Evolutionary conservation across 1,140 invertebrate species (phyloP), one percentile per base, ranked within the genome.

Genomic region (Cydia pomonella): DNA sequence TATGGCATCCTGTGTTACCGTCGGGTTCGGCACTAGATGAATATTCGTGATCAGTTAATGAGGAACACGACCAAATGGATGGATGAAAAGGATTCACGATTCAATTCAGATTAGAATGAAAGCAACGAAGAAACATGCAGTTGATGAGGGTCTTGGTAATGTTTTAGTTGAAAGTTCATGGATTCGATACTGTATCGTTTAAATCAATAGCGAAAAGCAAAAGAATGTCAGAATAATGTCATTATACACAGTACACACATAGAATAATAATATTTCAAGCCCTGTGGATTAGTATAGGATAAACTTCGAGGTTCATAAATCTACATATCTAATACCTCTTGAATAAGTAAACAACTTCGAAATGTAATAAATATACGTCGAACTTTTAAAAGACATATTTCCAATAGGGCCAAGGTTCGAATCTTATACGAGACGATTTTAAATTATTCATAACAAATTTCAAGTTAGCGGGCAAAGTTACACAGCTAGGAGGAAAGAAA

Each of bases 361-460:
- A 69, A 38, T 38, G 64, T 69, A 66, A 66, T 66, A 29, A 69
- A 69, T 69, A 38, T 23, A 33, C 16, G 18, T 69, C 64, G 16
- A 69, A 69, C 29, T 69, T 69, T 69, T 33, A 18, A 64, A 64
- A 69, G 29, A 69, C 64, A 69, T 79, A 79, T 81, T 80, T 75
- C 75, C 79, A 66, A 79, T 79, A 64, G 72, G 73, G 66, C 77
- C 38, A 74, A 80, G 80, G 78, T 81, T 85, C 79, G 80, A 79
- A 85, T 84, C 82, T 87, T 84, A 85, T 80, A 80, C 76, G 78
- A 79, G 82, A 86, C 80, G 80, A 81, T 87, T 33, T 89, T 85
- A 87, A 92, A 88, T 90, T 91, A 91, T 92, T 92, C 88, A 90
- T 89, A 84, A 86, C 84, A 79, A 89, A 89, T 83, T 84, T 83